Evolutionary conservation across 2,797 vertebrate genomes (phyloP).

Genomic region (Pteronotus mesoamericanus): DNA sequence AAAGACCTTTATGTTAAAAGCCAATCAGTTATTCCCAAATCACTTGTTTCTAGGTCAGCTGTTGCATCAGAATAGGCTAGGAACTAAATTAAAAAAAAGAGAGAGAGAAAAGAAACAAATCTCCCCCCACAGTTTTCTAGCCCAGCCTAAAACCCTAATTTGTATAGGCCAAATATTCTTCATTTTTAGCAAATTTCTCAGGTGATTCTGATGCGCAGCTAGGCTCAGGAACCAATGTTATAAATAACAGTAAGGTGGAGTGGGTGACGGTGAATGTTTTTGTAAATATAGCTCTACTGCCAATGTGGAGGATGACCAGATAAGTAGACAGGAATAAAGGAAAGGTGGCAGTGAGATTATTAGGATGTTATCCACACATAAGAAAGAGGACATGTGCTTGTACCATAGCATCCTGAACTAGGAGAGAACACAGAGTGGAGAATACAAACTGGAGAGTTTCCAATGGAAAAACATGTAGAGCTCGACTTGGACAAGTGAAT

Average conservation of each 20-base stretch:
- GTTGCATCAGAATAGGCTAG: neutral
- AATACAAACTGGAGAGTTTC: neutral
- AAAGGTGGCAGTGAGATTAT: neutral
- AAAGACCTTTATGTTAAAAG: neutral
- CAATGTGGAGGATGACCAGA: neutral
- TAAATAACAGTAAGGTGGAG: neutral
- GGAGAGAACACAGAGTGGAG: neutral
- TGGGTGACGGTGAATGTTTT: neutral
- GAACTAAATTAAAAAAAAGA: neutral
- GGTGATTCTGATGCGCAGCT: neutral
- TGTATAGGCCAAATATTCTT: neutral
- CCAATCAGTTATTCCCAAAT: neutral
- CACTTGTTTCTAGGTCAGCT: neutral
- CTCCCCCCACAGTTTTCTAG: neutral
- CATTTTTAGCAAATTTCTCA: conserved; percentile 16
- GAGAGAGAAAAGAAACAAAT: too few species aligned
- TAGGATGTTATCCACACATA: neutral
- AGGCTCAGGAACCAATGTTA: neutral
- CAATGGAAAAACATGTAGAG: neutral
- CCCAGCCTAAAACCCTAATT: neutral
- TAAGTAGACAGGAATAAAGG: neutral
- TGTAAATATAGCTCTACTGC: neutral
- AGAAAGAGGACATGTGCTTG: neutral
- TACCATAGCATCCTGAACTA: neutral
- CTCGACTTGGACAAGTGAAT: neutral